Evolutionary conservation across 2,797 vertebrate species (phyloP), one percentile per base, ranked within the genome.

Genomic region (Oryzias dopingdopingensis): DNA sequence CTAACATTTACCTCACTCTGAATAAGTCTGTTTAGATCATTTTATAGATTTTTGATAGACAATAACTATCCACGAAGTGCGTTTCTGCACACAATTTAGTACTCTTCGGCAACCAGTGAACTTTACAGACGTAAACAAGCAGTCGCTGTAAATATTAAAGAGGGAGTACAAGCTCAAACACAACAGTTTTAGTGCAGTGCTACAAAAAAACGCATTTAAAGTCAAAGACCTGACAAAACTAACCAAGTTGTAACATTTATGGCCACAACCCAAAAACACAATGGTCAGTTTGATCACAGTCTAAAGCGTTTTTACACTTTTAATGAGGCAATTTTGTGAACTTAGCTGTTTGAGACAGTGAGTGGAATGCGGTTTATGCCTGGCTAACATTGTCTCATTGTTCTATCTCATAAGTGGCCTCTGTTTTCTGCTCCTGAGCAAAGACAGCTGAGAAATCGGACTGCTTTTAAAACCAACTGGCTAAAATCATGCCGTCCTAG

Each of bases 241-340:
- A 70, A 77, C 62, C 63, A 64, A 66, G 76, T 17, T 57, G 62
- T 55, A 81, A 78, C 47, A 77, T 86, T 84, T 81, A 85, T 64
- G 57, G 61, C 58, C 16, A 61, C 63, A 45, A 51, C 64, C 60
- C 68, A 76, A 70, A 51, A 72, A 76, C 72, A 81, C 71, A 85
- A 81, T 79, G 76, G 74, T 64, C 72, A 54, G 52, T 82, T 88
- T 86, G 80, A 89, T 88, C 79, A 69, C 80, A 56, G 77, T 82
- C 80, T 74, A 77, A 86, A 89, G 74, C 83, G 85, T 85, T 88
- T 89, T 86, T 83, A 81, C 69, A 70, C 76, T 80, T 84, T 89
- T 90, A 90, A 90, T 90, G 89, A 90, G 83, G 81, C 85, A 88
- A 88, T 91, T 87, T 85, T 76, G 84, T 71, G 70, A 79, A 87